Base-by-base conservation (phyloP, 2,797 vertebrate genomes). In the Chloroceryle amazona region DNA sequence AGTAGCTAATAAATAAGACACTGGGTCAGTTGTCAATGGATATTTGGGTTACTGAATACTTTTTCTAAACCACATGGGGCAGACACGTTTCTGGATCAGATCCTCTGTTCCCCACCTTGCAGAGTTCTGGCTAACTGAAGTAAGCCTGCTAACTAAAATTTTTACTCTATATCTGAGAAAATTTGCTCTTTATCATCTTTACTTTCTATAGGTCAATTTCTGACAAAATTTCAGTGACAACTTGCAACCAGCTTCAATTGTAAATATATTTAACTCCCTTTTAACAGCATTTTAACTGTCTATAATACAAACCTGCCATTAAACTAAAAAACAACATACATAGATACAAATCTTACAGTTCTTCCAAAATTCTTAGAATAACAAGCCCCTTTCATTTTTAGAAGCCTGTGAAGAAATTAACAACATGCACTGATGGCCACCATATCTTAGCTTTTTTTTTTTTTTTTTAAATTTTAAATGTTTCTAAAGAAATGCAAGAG, bases 391-490 rank as follows among this genome's bases (percentile, higher is more conserved):
- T 54, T 55, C 11, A 13, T 15, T 90, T 72, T 52, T 31, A 76
- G 62, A 76, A 89, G 25, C 12, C 47, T 89, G 26, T 33, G 23
- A 75, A 47, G 41, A 85, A 71, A 82, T 23, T 1, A 51, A 6
- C 35, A 88, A 28, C 10, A 47, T 3, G 3, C 20, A 20, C 11
- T 44, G 31, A 11, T 23, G 15, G 11, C 11, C 79, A 73, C 15
- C 11, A 33, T 28, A n/a, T 29, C 11, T 51, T 31, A 12, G 3
- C 3, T 1, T 0, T 18, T 0, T 18, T 11, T 35, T 52, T 55
- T 35, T 39, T 19, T 41, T 52, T 44, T 33, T 6, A 28, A 35
- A 51, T 21, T 11, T 20, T 67, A 33, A 35, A 13, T 47, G 3
- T 46, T 86, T 78, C 61, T 13, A 8, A 5, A 44, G 25, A 63